A percentile compares a stretch with the other conserved stretches of the same genome.
These are phyloP conservation scores for Agrochola lychnidis DNA, from an alignment of 2,888 invertebrate genomes.

Conservation along the genomic window DNA sequence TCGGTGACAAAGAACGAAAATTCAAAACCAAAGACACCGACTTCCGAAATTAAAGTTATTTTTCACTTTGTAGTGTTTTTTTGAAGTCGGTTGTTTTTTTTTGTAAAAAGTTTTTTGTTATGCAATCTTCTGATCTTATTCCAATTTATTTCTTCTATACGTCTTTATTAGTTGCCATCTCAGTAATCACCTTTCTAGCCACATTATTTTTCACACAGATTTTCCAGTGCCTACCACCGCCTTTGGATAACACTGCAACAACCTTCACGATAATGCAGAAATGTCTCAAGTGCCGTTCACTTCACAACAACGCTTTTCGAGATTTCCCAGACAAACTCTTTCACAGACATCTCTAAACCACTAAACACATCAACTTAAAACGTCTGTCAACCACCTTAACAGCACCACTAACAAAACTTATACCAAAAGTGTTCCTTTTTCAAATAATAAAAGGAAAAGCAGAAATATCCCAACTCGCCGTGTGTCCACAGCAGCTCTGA, in stretches of 20 bases:
- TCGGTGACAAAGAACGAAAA: too few relatives aligned
- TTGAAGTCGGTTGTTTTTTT: too few relatives aligned
- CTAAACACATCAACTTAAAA: conserved; percentile 1
- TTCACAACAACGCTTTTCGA: neutral
- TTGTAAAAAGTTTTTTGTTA: too few relatives aligned
- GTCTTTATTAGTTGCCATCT: neutral
- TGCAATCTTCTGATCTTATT: neutral
- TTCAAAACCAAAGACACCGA: too few relatives aligned
- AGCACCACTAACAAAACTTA: conserved; percentile 14
- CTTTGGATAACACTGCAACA: neutral
- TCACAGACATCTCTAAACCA: neutral
- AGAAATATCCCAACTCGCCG: conserved; percentile 32
- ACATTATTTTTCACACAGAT: neutral
- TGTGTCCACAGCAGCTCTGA: conserved; percentile 53
- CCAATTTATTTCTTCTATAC: neutral
- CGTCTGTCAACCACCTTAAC: conserved; percentile 5
- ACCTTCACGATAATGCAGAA: neutral
- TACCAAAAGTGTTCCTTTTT: conserved; percentile 18
- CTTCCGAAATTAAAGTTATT: too few relatives aligned
- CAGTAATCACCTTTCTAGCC: neutral
- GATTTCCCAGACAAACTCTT: neutral
- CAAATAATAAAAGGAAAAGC: conserved; percentile 19
- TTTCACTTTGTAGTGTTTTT: too few relatives aligned
- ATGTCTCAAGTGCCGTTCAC: neutral
- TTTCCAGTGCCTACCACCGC: neutral